Evolutionary conservation across 1,140 invertebrate species (phyloP).

Genomic region (Halyomorpha halys): DNA sequence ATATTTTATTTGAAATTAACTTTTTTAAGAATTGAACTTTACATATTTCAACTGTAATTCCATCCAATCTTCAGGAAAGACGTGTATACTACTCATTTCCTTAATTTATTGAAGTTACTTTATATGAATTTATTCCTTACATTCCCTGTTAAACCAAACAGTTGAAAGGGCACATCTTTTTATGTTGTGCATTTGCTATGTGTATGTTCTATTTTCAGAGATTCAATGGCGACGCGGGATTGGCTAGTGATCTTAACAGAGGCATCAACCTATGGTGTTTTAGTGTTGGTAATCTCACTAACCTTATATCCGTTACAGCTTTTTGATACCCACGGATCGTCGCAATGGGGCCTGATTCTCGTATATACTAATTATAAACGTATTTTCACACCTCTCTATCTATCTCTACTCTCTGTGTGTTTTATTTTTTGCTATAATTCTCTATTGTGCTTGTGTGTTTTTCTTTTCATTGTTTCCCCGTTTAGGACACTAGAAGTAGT

Average conservation of each 20-base stretch:
- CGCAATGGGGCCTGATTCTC: slow-evolving; percentile 29
- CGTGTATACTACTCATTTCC: not conserved
- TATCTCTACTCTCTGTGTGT: slow-evolving; percentile 26
- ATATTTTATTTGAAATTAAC: too few species aligned
- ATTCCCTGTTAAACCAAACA: not conserved
- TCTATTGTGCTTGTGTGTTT: slow-evolving; percentile 28
- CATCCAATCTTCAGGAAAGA: not conserved
- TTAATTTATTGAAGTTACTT: not conserved
- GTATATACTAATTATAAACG: slow-evolving; percentile 29
- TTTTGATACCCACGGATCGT: slow-evolving; percentile 29
- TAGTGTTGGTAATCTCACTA: slow-evolving; percentile 29
- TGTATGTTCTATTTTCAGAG: slow-evolving; percentile 29
- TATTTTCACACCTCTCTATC: slow-evolving; percentile 28
- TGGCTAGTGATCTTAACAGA: slow-evolving; percentile 23
- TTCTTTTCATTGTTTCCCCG: slow-evolving; percentile 26
- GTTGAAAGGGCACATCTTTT: slow-evolving; percentile 23
- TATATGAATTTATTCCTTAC: not conserved
- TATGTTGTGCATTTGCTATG: slow-evolving; percentile 27
- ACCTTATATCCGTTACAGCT: slow-evolving; percentile 29
- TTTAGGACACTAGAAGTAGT: slow-evolving; percentile 28
- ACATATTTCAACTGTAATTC: not conserved
- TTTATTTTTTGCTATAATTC: slow-evolving; percentile 24
- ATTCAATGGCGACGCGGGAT: slow-evolving; percentile 22
- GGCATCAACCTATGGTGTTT: slow-evolving; percentile 28
- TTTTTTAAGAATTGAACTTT: too few species aligned